A percentile compares a stretch with the other conserved stretches of the same genome.
phyloP scores from a whole-genome alignment of 53 echinoderm and acorn worm genomes.

The Luidia sarsii region DNA sequence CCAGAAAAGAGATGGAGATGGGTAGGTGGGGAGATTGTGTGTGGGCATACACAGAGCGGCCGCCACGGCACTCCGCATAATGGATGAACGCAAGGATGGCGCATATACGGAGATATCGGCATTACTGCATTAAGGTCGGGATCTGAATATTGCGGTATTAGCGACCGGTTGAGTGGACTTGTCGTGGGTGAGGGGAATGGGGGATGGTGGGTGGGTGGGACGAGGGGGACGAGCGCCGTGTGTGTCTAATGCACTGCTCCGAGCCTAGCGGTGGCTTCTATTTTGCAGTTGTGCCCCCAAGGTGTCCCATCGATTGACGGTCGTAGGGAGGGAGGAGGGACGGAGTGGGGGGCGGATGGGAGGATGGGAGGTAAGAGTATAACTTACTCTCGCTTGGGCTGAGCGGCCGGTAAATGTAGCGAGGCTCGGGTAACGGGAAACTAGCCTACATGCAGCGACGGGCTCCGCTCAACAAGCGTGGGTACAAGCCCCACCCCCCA shows the following conservation, averaged over 20 bases:
- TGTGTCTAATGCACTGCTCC: slow-evolving; percentile 24
- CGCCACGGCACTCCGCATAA: no score
- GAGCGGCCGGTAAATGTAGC: slow-evolving; percentile 20
- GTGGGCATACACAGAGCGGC: no score
- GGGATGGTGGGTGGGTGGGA: no score
- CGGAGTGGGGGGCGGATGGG: no score
- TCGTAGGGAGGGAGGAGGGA: no score
- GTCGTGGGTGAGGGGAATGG: neutral
- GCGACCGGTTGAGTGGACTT: neutral
- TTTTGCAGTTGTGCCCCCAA: slow-evolving; percentile 26
- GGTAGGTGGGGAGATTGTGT: no score
- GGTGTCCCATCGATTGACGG: slow-evolving; percentile 40
- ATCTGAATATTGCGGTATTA: slow-evolving; percentile 37
- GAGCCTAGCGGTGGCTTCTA: neutral
- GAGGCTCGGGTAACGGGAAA: slow-evolving; percentile 2
- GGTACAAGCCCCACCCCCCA: no score
- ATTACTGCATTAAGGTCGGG: neutral
- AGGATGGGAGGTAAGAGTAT: no score
- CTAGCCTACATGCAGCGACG: no score
- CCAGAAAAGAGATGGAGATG: no score
- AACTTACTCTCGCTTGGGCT: slow-evolving; percentile 43
- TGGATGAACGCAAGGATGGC: no score
- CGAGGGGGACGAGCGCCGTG: neutral
- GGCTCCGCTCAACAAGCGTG: no score
- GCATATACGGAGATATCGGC: slow-evolving; percentile 4